Conservation (phyloP, 2,888 invertebrate species). For the Micropterix aruncella region DNA sequence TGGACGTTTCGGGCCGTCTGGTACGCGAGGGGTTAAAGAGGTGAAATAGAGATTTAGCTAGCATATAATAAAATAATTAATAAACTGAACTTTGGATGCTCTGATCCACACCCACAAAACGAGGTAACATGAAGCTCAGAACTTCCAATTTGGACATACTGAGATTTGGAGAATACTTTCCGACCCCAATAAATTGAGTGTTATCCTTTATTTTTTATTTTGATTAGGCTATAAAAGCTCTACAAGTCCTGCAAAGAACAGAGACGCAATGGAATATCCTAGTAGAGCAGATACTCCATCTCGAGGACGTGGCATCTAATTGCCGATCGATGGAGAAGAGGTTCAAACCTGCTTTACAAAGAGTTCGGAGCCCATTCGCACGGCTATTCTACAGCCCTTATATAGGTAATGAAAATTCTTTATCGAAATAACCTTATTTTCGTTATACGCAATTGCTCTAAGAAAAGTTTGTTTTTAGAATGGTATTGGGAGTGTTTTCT, state of each 20-base stretch:
- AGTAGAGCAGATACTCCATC: slow-evolving; percentile 60
- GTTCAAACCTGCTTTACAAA: slow-evolving; percentile 57
- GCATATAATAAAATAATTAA: too few species aligned
- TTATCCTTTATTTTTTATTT: slow-evolving; percentile 1
- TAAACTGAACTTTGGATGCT: slow-evolving; percentile 1
- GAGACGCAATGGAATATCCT: slow-evolving; percentile 89
- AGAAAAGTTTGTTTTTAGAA: slow-evolving; percentile 48
- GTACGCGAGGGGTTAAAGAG: too few species aligned
- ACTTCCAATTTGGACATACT: too few species aligned
- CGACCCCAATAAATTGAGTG: too few species aligned
- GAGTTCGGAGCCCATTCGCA: slow-evolving; percentile 40
- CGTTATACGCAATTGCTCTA: too few species aligned
- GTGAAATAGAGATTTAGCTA: too few species aligned
- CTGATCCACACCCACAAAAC: slow-evolving; percentile 3
- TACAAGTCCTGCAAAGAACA: slow-evolving; percentile 85
- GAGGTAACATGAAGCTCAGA: too few species aligned
- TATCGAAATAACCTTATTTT: too few species aligned
- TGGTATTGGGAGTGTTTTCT: slow-evolving; percentile 95
- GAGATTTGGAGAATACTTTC: too few species aligned
- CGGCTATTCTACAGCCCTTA: slow-evolving; percentile 50
- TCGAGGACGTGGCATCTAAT: slow-evolving; percentile 83
- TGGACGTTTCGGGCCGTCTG: too few species aligned
- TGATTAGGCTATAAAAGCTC: slow-evolving; percentile 73
- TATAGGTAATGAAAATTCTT: too few species aligned
- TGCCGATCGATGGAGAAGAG: slow-evolving; percentile 38